Base-by-base conservation (phyloP, 2,888 invertebrate genomes). In the Euproctis similis region DNA sequence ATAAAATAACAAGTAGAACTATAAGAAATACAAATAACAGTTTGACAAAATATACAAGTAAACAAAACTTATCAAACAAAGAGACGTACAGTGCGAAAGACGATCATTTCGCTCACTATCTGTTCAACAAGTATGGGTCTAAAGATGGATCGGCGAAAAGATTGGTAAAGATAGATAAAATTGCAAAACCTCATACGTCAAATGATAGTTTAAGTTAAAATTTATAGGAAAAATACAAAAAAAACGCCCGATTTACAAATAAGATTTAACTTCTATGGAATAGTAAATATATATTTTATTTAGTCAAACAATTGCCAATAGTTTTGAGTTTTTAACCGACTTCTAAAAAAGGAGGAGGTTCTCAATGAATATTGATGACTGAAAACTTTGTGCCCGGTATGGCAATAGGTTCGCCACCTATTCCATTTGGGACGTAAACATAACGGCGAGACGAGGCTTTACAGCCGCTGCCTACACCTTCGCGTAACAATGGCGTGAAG, bases 71-170 rank as follows among this genome's bases (percentile, higher is more conserved):
- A 24, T 33, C 37, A 26, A 33, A 20, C 8, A 58, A 54, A 28
- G 50, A 52, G 19, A 33, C 41, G 24, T 56, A 64, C 28, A 18
- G 47, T n/a, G 53, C 44, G 24, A 73, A 63, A 42, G 66, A 67
- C 22, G 71, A 75, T 43, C 39, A 59, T 7, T 75, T 78, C 36
- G 59, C 72, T 1, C 69, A 72, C 36, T 75, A 75, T 31, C 53
- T 78, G 20, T 58, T 71, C 39, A 64, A 50, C 6, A 48, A 48
- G 20, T 33, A 45, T n/a, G 48, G 45, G 21, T 12, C 34, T 4
- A 48, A 42, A 30, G 38, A 46, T 2, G 36, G 9, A 22, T 26
- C 20, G 4, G 31, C n/a, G 1, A 39, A 32, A 35, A 40, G 26
- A 9, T 20, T 31, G 8, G 30, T 14, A 12, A 33, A 26, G 8